Base-by-base conservation (phyloP, 2,888 invertebrate species). In the Panzeria rudis region DNA sequence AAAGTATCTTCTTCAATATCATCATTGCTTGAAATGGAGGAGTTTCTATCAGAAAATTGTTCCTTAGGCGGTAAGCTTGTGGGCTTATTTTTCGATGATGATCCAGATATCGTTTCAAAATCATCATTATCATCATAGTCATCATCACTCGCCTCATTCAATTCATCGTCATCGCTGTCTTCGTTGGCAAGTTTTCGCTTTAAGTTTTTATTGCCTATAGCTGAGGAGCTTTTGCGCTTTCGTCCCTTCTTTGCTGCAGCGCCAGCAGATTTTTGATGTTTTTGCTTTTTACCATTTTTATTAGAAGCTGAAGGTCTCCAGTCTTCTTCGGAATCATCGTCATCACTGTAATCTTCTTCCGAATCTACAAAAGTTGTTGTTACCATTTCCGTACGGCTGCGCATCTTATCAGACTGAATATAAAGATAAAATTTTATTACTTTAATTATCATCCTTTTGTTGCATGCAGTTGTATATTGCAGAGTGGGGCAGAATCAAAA, bases 361-460 rank as follows among this genome's bases (percentile, higher is more conserved):
- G 92, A 92, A 83, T 93, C 93, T 73, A 92, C 91, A 79, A 92
- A 92, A 52, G 92, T 92, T 76, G 91, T 93, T 76, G 92, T 93
- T 76, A 92, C 92, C 86, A 93, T 87, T 87, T 93, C 93, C 44
- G 92, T 93, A 84, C 93, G 92, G 89, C 92, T 93, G 88, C 93
- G 91, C 93, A 93, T 91, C 89, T 68, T 86, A 41, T 81, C 80
- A 35, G 72, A 54, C 76, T 76, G 23, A 25, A 79, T 29, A 47
- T 59, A 13, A 61, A 38, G 38, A 23, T 44, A 64, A 69, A 54
- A 38, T 35, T 32, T 25, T 32, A 20, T 41, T 61, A 13, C 13
- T 15, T 13, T 4, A 13, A n/a, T 25, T 54, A 68, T 29, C 1
- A 15, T 17, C 9, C 20, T 13, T 11, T 20, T 4, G 8, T n/a